Conservation (phyloP, 2,797 vertebrate genomes). For the Tragopan temminckii region DNA sequence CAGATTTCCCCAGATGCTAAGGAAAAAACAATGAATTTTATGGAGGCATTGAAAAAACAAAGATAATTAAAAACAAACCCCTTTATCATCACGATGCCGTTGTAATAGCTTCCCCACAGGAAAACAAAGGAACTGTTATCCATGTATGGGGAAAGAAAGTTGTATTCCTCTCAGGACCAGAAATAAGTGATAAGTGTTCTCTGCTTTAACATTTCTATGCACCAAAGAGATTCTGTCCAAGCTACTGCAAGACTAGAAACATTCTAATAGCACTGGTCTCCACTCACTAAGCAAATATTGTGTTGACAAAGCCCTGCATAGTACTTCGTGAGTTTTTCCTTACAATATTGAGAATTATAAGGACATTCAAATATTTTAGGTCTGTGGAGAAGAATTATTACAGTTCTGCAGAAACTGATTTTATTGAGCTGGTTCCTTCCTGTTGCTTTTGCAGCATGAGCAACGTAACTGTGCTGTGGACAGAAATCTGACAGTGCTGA, state of each 20-base stretch:
- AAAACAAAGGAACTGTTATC: constrained; percentile 12
- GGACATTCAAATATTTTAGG: background rate
- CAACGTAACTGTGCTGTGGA: fast-evolving
- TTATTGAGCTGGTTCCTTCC: background rate
- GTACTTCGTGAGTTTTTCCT: background rate
- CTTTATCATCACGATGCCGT: background rate
- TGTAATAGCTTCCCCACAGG: background rate
- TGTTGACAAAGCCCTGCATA: background rate
- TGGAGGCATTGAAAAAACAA: background rate
- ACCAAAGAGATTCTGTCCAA: background rate
- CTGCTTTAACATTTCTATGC: background rate
- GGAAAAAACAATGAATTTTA: constrained; percentile 13
- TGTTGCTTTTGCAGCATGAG: background rate
- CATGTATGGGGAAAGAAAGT: background rate
- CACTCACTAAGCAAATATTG: background rate
- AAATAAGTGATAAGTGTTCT: background rate
- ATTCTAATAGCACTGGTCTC: background rate
- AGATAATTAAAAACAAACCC: constrained; percentile 28
- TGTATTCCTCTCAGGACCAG: background rate
- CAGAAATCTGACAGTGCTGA: background rate
- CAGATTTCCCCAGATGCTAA: background rate
- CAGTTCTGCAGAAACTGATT: background rate
- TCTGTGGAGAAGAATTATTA: background rate
- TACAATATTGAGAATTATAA: background rate
- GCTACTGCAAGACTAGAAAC: background rate